A percentile compares a stretch with the other conserved stretches of the same genome.
Evolutionary conservation across 1,140 invertebrate species (phyloP).

Genomic region (Zeugodacus cucurbitae): DNA sequence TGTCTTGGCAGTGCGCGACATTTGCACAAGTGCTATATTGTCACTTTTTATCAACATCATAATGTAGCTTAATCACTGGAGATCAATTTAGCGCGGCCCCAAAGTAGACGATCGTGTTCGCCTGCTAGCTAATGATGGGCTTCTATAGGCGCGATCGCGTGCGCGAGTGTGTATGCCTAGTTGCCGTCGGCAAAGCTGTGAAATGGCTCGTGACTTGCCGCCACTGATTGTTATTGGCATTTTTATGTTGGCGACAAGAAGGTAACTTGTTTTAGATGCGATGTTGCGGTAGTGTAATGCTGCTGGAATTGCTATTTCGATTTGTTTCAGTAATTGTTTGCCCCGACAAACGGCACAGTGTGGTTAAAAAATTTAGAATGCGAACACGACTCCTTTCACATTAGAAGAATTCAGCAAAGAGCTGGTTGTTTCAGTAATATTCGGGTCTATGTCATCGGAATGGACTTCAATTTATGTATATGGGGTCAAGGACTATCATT

Average conservation of each 20-base stretch:
- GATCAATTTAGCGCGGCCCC: conserved; percentile 19
- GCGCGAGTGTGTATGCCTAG: not conserved
- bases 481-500: no score
- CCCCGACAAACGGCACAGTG: not conserved
- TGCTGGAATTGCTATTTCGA: not conserved
- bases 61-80: conserved; percentile 34
- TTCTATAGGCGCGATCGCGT: not conserved
- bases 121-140: not conserved
- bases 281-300: not conserved
- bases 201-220: conserved; percentile 6
- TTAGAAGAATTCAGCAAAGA: no score
- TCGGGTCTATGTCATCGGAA: no score
- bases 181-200: not conserved
- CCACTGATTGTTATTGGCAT: conserved; percentile 25
- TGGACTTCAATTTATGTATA: no score
- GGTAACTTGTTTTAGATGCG: conserved; percentile 32
- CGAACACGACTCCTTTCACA: no score
- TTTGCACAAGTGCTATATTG: conserved; percentile 33
- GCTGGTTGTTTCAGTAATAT: no score
- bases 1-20: not conserved
- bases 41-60: conserved; percentile 37
- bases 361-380: not conserved
- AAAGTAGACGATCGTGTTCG: not conserved
- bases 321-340: not conserved
- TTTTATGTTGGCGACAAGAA: conserved; percentile 2